phyloP scores from a whole-genome alignment of 1,140 invertebrate species.

The Neuroterus valhalla region DNA sequence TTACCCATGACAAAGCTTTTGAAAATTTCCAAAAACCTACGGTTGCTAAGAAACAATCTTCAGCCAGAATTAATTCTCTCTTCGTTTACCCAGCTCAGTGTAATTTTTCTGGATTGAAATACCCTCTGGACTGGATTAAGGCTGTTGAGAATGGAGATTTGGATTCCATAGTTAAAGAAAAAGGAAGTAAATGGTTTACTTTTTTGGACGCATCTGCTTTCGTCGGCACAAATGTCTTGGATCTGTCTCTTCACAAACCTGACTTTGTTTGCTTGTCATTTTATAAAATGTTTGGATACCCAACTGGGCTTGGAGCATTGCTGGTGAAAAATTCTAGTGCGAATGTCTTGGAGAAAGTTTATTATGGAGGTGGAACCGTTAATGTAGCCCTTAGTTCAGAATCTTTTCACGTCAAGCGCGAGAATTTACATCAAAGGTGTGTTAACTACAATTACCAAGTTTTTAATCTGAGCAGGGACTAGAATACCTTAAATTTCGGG shows the following conservation, averaged over 20 bases:
- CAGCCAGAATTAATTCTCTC: slow-evolving; percentile 77
- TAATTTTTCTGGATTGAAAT: slow-evolving; percentile 95
- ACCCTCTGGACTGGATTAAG: slow-evolving; percentile 85
- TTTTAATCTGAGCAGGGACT: not conserved
- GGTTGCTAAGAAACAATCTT: slow-evolving; percentile 33
- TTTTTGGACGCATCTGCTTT: slow-evolving; percentile 91
- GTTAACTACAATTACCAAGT: slow-evolving; percentile 12
- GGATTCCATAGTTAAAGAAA: slow-evolving; percentile 66
- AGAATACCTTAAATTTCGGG: no score
- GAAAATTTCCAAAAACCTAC: slow-evolving; percentile 62
- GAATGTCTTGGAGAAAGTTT: slow-evolving; percentile 82
- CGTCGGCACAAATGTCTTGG: slow-evolving; percentile 85
- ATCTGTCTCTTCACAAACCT: slow-evolving; percentile 83
- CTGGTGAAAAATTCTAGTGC: slow-evolving; percentile 84
- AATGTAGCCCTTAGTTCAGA: slow-evolving; percentile 84
- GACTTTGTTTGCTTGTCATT: slow-evolving; percentile 96
- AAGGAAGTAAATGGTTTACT: slow-evolving; percentile 81
- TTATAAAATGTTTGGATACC: slow-evolving; percentile 99
- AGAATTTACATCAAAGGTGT: slow-evolving; percentile 83
- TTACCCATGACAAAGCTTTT: slow-evolving; percentile 75
- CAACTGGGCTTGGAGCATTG: slow-evolving; percentile 93
- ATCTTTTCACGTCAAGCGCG: slow-evolving; percentile 82
- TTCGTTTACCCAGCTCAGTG: slow-evolving; percentile 94
- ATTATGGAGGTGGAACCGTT: slow-evolving; percentile 95
- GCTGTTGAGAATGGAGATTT: slow-evolving; percentile 80